These are phyloP conservation scores for Aleiodes alternator DNA, from an alignment of 2,888 invertebrate genomes.

Conservation along the genomic window DNA sequence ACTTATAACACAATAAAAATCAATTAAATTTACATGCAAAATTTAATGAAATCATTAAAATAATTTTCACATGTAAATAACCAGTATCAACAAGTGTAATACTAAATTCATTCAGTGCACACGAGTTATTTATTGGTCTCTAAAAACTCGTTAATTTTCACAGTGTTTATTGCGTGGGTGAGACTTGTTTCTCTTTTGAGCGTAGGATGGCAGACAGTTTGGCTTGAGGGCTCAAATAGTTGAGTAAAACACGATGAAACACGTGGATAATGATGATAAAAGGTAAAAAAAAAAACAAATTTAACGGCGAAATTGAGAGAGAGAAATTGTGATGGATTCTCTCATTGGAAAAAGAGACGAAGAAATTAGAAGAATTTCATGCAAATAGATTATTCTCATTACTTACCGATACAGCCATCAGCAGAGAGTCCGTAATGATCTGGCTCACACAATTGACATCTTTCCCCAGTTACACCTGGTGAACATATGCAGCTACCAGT, in stretches of 20 bases:
- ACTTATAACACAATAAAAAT: neutral
- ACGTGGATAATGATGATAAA: constrained; percentile 7
- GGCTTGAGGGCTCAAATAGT: constrained; percentile 21
- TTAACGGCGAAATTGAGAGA: neutral
- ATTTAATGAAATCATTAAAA: neutral
- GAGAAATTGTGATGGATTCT: too few species aligned
- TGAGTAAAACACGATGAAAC: neutral
- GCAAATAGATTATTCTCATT: neutral
- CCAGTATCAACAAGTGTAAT: constrained; percentile 25
- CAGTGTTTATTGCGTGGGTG: constrained; percentile 58
- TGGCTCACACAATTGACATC: constrained; percentile 84
- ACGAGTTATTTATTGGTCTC: constrained; percentile 58
- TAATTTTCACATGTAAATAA: neutral
- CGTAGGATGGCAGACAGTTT: constrained; percentile 56
- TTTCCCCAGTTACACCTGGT: constrained; percentile 85
- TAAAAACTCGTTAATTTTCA: constrained; percentile 59
- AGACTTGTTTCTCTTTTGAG: constrained; percentile 50
- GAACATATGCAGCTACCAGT: constrained; percentile 90
- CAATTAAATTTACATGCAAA: neutral
- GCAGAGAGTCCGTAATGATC: constrained; percentile 83
- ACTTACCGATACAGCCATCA: constrained; percentile 83
- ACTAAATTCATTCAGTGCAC: constrained; percentile 29
- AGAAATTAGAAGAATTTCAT: too few species aligned
- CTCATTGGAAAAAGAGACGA: too few species aligned
- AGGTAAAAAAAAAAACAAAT: constrained; percentile 12